These are phyloP conservation scores for Andrena cerasifolii DNA, from an alignment of 1,140 invertebrate species.

Conservation along the genomic window DNA sequence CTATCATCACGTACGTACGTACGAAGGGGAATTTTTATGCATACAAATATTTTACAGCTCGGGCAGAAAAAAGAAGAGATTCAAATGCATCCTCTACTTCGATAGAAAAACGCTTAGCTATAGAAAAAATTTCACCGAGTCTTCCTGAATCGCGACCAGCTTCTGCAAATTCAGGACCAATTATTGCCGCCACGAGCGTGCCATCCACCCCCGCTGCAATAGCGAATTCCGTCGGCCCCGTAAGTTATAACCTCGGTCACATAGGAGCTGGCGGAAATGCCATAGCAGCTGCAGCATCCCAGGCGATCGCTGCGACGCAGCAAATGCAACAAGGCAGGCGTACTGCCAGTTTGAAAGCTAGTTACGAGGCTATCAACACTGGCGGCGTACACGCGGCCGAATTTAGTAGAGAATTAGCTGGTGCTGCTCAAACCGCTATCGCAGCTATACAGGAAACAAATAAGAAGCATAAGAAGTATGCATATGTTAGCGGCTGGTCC, in stretches of 20 bases:
- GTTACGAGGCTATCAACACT: slow-evolving; percentile 92
- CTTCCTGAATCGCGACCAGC: slow-evolving; percentile 77
- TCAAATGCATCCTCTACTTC: slow-evolving; percentile 80
- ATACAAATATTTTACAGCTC: slow-evolving; percentile 64
- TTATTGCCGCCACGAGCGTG: slow-evolving; percentile 72
- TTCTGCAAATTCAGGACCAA: slow-evolving; percentile 78
- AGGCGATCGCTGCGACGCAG: slow-evolving; percentile 97
- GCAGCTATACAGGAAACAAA: slow-evolving; percentile 87
- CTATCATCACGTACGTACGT: background rate
- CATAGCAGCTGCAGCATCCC: slow-evolving; percentile 96
- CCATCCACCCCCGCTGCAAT: slow-evolving; percentile 72
- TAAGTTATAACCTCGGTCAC: slow-evolving; percentile 86
- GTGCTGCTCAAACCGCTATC: slow-evolving; percentile 90
- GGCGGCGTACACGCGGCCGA: slow-evolving; percentile 83
- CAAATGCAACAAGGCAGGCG: slow-evolving; percentile 97
- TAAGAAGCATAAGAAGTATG: slow-evolving; percentile 87
- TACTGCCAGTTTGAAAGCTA: slow-evolving; percentile 97
- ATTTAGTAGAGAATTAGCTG: slow-evolving; percentile 87
- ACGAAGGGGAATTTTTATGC: no score
- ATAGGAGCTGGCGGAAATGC: slow-evolving; percentile 92
- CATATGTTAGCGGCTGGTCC: slow-evolving; percentile 1
- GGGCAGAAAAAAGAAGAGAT: slow-evolving; percentile 79
- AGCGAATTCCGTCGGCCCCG: slow-evolving; percentile 80
- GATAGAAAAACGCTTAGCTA: slow-evolving; percentile 77
- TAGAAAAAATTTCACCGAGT: slow-evolving; percentile 77